Evolutionary conservation across 2,797 vertebrate species (phyloP), one percentile per base, ranked within the genome.

Genomic region (Coracias cyanogaster): DNA sequence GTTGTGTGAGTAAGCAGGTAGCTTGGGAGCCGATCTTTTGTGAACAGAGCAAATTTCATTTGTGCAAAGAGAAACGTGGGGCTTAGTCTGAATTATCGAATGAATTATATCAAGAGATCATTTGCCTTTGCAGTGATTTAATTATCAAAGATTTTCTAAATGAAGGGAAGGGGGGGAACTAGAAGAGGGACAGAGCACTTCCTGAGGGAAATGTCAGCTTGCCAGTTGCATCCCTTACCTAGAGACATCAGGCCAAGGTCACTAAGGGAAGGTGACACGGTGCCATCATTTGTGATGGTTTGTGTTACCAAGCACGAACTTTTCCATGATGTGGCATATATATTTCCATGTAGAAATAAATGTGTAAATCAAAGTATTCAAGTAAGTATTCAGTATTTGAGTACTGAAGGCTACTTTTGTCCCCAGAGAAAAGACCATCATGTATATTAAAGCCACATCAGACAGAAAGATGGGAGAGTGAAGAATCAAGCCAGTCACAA

Each of bases 71-170:
- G 73, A 62, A 96, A 94, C 3, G 4, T 41, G 78, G 49, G 37
- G 46, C 60, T 95, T 66, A 22, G 48, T 48, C 74, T 86, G 71
- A 96, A 93, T 90, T 96, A 92, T 57, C 70, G 69, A 62, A 79
- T 89, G n/a, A 89, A 84, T 96, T 93, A 58, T 37, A 84, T 82
- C 54, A 54, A 48, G 39, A 49, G 45, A 88, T 87, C 79, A 41
- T 45, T 91, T 76, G 54, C 72, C 31, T 86, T 82, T 45, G 8
- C 66, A 66, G 70, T 62, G 90, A 94, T 78, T 94, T 79, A 92
- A 95, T 96, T 96, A 96, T 91, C 80, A 96, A 90, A 90, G 90
- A 92, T 93, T 94, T 95, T 82, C 73, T 64, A 90, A 82, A 86
- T 54, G 66, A 79, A 82, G 78, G 33, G 33, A n/a, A 13, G 8